Conservation (phyloP, 2,888 invertebrate genomes). For the Drosophila histrio region DNA sequence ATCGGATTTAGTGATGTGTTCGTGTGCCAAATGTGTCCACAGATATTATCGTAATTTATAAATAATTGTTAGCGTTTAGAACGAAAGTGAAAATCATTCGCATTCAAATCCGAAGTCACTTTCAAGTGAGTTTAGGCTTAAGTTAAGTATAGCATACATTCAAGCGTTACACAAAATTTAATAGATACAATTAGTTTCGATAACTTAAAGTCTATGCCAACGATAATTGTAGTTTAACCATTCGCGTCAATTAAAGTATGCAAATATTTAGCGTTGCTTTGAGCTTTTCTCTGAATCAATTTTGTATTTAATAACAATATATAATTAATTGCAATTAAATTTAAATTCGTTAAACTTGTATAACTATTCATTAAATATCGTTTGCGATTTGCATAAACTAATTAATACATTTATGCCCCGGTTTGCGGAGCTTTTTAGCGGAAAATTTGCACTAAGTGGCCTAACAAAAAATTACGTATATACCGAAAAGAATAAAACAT, state of each 20-base stretch:
- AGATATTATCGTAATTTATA: background rate
- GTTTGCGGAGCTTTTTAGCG: too few species aligned
- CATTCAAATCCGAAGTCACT: background rate
- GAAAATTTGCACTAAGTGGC: too few species aligned
- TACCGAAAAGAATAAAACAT: too few species aligned
- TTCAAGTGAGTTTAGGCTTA: background rate
- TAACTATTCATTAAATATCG: too few species aligned
- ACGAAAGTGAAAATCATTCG: background rate
- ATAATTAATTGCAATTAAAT: background rate
- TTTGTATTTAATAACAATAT: too few species aligned
- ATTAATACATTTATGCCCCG: too few species aligned
- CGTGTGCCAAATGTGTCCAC: background rate
- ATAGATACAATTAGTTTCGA: background rate
- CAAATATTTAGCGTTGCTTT: too few species aligned
- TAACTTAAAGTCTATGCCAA: background rate
- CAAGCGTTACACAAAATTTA: background rate
- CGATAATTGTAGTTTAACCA: background rate
- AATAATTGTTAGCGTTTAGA: background rate
- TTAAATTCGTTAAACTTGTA: too few species aligned
- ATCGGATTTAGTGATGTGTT: constrained; percentile 34
- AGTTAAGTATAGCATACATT: constrained; percentile 21
- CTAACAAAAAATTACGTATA: too few species aligned
- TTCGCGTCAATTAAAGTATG: background rate
- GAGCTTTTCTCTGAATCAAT: background rate
- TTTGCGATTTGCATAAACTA: too few species aligned